These are phyloP conservation scores for Hucho hucho DNA, from an alignment of 2,113 vertebrate species.

Conservation along the genomic window DNA sequence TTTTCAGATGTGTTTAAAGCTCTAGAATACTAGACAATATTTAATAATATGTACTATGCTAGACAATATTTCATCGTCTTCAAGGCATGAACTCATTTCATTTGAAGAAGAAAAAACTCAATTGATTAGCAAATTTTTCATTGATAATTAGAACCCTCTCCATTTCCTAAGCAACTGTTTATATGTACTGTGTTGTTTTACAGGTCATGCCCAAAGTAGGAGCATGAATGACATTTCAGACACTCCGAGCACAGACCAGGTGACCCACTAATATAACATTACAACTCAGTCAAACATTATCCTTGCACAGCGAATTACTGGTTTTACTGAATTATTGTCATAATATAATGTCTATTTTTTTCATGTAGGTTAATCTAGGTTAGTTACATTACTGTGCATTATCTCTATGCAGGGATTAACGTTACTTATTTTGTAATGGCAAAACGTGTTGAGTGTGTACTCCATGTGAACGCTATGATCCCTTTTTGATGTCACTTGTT, in stretches of 20 bases:
- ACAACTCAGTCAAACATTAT: background rate
- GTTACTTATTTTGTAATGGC: constrained; percentile 12
- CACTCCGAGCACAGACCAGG: constrained; percentile 90
- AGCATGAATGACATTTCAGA: constrained; percentile 97
- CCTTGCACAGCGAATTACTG: background rate
- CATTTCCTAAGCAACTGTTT: background rate
- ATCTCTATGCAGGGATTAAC: constrained; percentile 4
- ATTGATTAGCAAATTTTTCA: background rate
- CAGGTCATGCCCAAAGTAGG: constrained; percentile 89
- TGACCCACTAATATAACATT: constrained; percentile 45
- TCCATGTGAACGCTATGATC: too few relatives aligned
- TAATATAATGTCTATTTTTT: background rate
- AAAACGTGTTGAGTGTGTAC: background rate
- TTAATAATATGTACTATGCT: background rate
- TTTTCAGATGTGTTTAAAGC: too few relatives aligned
- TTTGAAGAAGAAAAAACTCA: background rate
- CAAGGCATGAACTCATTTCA: background rate
- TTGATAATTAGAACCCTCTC: background rate
- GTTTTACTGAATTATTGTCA: background rate
- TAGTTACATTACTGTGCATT: background rate
- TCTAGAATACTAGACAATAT: too few relatives aligned
- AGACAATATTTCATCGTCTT: background rate
- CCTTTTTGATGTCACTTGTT: too few relatives aligned
- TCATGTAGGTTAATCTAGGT: background rate
- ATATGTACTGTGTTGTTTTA: constrained; percentile 21